Evolutionary conservation across 2,113 vertebrate species (phyloP).

Genomic region (Argyrosomus japonicus): DNA sequence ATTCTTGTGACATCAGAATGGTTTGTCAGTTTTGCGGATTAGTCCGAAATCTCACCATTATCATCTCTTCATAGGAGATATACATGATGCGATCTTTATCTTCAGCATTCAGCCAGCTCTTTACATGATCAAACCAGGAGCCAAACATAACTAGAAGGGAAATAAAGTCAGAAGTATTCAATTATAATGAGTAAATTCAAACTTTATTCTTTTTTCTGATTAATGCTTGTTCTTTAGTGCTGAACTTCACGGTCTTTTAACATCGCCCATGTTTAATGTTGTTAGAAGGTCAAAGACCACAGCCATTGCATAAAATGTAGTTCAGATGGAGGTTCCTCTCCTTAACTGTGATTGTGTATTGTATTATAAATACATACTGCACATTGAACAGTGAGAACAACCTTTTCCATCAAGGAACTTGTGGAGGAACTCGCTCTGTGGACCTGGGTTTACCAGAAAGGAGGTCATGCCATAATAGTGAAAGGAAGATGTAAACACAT

Average conservation of each 20-base stretch:
- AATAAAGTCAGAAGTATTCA: no score
- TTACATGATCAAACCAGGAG: no score
- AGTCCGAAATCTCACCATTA: no score
- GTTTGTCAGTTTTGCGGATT: no score
- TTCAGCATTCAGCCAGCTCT: no score
- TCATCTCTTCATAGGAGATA: no score
- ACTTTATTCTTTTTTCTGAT: no score
- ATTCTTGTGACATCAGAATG: neutral
- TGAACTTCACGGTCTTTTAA: no score
- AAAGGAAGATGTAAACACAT: constrained; percentile 81
- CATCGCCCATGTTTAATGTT: neutral
- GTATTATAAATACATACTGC: neutral
- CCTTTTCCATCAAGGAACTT: constrained; percentile 82
- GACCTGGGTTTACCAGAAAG: constrained; percentile 75
- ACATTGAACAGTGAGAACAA: constrained; percentile 20
- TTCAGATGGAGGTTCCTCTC: neutral
- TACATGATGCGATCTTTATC: no score
- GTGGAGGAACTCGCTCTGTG: constrained; percentile 76
- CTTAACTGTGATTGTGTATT: neutral
- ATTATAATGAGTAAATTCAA: no score
- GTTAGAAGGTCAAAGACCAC: neutral
- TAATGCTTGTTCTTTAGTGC: no score
- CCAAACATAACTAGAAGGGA: no score
- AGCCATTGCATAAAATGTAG: neutral
- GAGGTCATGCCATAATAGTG: constrained; percentile 71